Conservation (phyloP, 2,888 invertebrate genomes). For the Eupithecia subumbrata region DNA sequence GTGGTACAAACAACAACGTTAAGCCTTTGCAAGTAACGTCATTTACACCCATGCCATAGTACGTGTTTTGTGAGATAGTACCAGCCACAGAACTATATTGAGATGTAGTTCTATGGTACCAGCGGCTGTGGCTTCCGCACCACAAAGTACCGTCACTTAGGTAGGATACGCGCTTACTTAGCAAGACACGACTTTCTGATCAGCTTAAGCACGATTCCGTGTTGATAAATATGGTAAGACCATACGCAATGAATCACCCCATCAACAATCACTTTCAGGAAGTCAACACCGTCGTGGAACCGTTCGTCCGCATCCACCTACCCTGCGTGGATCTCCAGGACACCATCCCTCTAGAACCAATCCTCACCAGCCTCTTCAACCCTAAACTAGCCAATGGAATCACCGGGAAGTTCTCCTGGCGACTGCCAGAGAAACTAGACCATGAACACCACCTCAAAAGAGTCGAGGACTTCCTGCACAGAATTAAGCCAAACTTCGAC, state of each 20-base stretch:
- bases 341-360: constrained; percentile 62
- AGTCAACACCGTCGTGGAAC: constrained; percentile 57
- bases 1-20: too few species aligned
- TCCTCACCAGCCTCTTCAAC: constrained; percentile 65
- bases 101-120: too few species aligned
- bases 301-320: constrained; percentile 66
- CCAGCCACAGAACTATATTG: too few species aligned
- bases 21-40: neutral
- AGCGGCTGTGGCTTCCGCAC: neutral
- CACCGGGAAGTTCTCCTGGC: constrained; percentile 70
- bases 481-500: constrained; percentile 65
- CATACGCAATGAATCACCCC: neutral
- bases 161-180: neutral
- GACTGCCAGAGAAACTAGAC: constrained; percentile 73
- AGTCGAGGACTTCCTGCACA: constrained; percentile 72
- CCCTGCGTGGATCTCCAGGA: constrained; percentile 73
- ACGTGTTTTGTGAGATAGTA: neutral
- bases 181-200: neutral
- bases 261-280: constrained; percentile 56
- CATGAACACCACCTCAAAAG: constrained; percentile 73
- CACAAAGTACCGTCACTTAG: neutral
- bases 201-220: neutral
- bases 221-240: neutral
- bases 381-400: constrained; percentile 65
- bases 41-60: neutral